A percentile compares a stretch with the other conserved stretches of the same genome.
These are phyloP conservation scores for Rhyacichthys aspro DNA, from an alignment of 2,797 vertebrate species.

Conservation along the genomic window DNA sequence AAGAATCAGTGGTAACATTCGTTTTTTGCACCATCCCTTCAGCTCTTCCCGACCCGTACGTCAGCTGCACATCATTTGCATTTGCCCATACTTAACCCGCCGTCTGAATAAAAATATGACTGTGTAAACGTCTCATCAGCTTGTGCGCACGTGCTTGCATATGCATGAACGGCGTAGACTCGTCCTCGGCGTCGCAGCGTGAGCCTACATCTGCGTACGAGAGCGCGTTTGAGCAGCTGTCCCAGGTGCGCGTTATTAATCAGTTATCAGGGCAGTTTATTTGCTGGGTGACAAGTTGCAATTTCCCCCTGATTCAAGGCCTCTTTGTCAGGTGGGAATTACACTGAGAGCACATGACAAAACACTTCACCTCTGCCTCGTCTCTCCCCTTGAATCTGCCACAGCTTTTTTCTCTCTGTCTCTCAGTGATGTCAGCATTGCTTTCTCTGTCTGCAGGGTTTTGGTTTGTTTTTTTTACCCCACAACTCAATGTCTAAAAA, in stretches of 20 bases:
- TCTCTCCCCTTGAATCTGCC: constrained; percentile 32
- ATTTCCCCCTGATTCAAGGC: constrained; percentile 96
- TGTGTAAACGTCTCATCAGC: constrained; percentile 14
- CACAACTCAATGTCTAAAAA: too few relatives aligned
- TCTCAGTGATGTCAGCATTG: not conserved
- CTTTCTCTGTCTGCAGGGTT: not conserved
- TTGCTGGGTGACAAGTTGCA: constrained; percentile 99
- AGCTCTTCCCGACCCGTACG: not conserved
- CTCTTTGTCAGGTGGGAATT: constrained; percentile 99
- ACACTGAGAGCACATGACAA: constrained; percentile 95
- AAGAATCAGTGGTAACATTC: too few relatives aligned
- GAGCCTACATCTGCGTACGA: constrained; percentile 34
- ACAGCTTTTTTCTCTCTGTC: constrained; percentile 71
- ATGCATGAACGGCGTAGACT: constrained; percentile 15
- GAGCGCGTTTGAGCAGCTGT: constrained; percentile 84
- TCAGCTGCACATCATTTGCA: not conserved
- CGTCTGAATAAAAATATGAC: constrained; percentile 13
- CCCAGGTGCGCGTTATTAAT: constrained; percentile 99
- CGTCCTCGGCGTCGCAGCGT: constrained; percentile 37
- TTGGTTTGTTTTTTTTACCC: too few relatives aligned
- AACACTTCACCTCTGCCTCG: constrained; percentile 91
- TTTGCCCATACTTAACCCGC: not conserved
- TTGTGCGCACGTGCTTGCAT: not conserved
- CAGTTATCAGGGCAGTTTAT: constrained; percentile 98
- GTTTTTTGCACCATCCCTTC: not conserved